Base-by-base conservation (phyloP, 2,113 vertebrate genomes). In the Pimephales promelas region DNA sequence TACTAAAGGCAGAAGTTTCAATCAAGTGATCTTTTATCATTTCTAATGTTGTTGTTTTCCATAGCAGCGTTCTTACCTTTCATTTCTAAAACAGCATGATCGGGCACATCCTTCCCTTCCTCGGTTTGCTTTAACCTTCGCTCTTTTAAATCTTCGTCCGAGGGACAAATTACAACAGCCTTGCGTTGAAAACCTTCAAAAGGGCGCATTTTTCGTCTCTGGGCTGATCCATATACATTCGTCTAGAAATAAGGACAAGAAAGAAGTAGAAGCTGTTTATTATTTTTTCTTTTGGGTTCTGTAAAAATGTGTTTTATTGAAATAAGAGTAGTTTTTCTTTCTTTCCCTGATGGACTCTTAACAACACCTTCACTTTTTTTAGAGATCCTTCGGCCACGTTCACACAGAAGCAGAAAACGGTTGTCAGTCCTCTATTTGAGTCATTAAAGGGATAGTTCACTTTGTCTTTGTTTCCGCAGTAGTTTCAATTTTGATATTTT, bases 161-260 rank as follows among this genome's bases (percentile, higher is more conserved):
- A 96, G 91, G 96, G 96, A 93, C 96, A 98, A 94, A 98, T 97
- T 89, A 98, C 94, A 93, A 98, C 95, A 91, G 96, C 97, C 92
- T 96, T 97, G 92, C 96, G 96, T 92, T 96, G 95, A 94, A 98
- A 98, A 90, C 96, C 96, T 95, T 97, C 96, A 94, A 98, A 98
- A 90, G 96, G 97, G 91, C 96, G 95, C 96, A 97, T 97, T 96
- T 98, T 97, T 94, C 96, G 95, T 92, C 96, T 96, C 93, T 97
- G 97, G 90, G 96, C 97, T 91, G 97, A 97, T 90, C 95, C 96
- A 93, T 98, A 98, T 90, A 98, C 97, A 93, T 98, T 98, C 93
- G 97, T 98, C 96, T 97, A 94, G 89, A 89, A 90, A 92, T 82
- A 90, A 90, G 90, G 93, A 95, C 88, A 96, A 94, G 92, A 90